These are phyloP conservation scores for Drosophila orosa DNA, from an alignment of 1,140 invertebrate genomes.

Conservation along the genomic window DNA sequence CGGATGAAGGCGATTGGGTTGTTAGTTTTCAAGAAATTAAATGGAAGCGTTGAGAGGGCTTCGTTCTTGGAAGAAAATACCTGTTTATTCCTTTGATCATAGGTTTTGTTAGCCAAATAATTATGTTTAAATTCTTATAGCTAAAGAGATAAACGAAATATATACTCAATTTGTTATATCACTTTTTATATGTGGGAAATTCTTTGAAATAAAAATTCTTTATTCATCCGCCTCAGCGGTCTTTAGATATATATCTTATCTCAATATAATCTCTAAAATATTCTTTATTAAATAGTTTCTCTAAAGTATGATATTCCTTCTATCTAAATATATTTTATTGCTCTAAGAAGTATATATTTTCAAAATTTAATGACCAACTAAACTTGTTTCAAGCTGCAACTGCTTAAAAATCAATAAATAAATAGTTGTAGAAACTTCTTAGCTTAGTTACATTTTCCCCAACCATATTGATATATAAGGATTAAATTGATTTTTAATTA, in stretches of 20 bases:
- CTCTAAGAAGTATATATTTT: not conserved
- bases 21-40: not conserved
- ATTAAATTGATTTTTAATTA: conserved; percentile 35
- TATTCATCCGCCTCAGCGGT: too few relatives aligned
- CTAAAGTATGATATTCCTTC: too few relatives aligned
- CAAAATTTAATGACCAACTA: not conserved
- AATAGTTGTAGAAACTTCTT: not conserved
- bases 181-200: too few relatives aligned
- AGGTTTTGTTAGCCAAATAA: too few relatives aligned
- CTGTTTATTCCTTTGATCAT: not conserved
- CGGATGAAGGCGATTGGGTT: not conserved
- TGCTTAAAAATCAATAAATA: not conserved
- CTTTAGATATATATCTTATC: too few relatives aligned
- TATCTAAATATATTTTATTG: too few relatives aligned
- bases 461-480: not conserved
- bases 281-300: too few relatives aligned
- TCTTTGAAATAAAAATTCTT: too few relatives aligned
- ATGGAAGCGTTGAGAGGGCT: not conserved
- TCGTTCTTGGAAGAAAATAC: not conserved
- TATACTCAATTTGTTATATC: too few relatives aligned
- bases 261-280: too few relatives aligned
- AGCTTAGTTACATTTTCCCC: not conserved
- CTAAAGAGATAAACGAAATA: too few relatives aligned
- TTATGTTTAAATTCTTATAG: too few relatives aligned
- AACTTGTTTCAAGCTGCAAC: not conserved